Evolutionary conservation across 2,113 vertebrate species (phyloP), one percentile per base, ranked within the genome.

Genomic region (Asarcornis scutulata): DNA sequence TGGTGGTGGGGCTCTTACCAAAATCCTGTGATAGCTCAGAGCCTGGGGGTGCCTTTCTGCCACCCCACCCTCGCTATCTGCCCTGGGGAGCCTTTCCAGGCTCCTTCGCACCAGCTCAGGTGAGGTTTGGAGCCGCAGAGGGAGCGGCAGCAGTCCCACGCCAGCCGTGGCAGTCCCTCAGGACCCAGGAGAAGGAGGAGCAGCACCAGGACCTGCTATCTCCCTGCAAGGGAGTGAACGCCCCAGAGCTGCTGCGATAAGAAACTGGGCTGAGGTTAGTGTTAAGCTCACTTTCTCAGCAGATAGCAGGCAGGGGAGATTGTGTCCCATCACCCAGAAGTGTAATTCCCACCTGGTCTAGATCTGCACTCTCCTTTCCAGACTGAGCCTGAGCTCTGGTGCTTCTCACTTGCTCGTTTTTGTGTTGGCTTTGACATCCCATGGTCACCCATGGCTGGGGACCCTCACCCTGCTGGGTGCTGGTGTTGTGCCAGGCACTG

Each of bases 51-150:
- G 34, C 11, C 56, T 10, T 86, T n/a, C 7, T 60, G 42, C 2
- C 31, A 34, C 17, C 20, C 15, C 36, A 55, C 32, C 44, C n/a
- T 83, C 0, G 0, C 31, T 29, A 25, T 64, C 1, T 0, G 6
- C 21, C 0, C 0, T 6, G 18, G 34, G 0, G 26, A 21, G 9
- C 34, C 26, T 82, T 80, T 32, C 25, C 48, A 72, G 64, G 25
- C 20, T 46, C 44, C 52, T 22, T 9, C 5, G 1, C 38, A 36
- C 5, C 17, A 21, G 56, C 56, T 23, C 1, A 3, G 21, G 26
- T 11, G 68, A 44, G 42, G 36, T 38, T 52, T 53, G 67, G 40
- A 16, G 58, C 77, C 40, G 66, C 0, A 0, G 36, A 58, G 32
- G 48, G 48, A 44, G 20, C 0, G 1, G 75, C 31, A 22, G 34